These are phyloP conservation scores for Agonopterix alstromeriana DNA, from an alignment of 2,888 invertebrate genomes.

Conservation along the genomic window DNA sequence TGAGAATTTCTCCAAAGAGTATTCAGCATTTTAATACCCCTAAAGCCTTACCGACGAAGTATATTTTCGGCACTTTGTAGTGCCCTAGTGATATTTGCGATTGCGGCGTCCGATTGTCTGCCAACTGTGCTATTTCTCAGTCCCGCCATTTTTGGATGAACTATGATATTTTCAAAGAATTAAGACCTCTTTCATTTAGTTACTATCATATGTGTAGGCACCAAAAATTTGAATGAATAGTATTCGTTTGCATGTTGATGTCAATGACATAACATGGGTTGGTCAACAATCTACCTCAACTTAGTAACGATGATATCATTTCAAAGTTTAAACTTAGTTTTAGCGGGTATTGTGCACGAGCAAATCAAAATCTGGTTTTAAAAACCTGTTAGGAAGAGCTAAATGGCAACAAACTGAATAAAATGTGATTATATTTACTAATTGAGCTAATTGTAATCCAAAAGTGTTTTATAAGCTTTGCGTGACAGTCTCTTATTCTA, in stretches of 20 bases:
- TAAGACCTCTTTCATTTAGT: neutral
- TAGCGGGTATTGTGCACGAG: constrained; percentile 1
- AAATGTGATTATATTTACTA: neutral
- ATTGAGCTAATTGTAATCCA: too few relatives aligned
- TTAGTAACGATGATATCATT: too few relatives aligned
- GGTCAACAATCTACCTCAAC: too few relatives aligned
- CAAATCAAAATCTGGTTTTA: constrained; percentile 4
- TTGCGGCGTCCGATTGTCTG: constrained; percentile 41
- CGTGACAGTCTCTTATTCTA: neutral
- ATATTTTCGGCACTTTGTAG: constrained; percentile 40
- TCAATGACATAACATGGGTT: too few relatives aligned
- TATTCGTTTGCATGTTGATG: too few relatives aligned
- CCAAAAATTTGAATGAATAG: too few relatives aligned
- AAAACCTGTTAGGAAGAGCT: constrained; percentile 2
- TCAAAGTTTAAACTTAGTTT: too few relatives aligned
- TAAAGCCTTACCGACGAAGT: constrained; percentile 4
- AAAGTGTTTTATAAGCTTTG: neutral
- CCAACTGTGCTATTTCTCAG: constrained; percentile 53
- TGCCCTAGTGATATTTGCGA: constrained; percentile 66
- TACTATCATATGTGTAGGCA: too few relatives aligned
- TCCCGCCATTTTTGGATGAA: constrained; percentile 48
- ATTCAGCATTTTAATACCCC: too few relatives aligned
- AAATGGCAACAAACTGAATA: neutral
- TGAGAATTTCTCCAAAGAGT: too few relatives aligned
- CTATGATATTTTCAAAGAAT: constrained; percentile 28